These are phyloP conservation scores for Tychaedon coryphoeus DNA, from an alignment of 2,113 vertebrate species.

Conservation along the genomic window DNA sequence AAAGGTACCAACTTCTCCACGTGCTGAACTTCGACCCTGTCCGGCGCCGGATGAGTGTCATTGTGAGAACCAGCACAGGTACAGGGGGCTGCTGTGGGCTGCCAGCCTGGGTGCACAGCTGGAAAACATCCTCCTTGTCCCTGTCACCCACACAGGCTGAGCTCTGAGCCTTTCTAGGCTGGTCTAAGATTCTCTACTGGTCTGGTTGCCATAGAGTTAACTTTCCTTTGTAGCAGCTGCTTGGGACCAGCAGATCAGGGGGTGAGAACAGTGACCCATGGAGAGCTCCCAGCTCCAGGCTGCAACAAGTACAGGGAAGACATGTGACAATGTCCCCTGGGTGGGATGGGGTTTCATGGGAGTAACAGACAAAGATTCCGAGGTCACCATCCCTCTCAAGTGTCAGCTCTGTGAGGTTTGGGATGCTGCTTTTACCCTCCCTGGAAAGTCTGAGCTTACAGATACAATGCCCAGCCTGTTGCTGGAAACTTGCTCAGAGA, in stretches of 20 bases:
- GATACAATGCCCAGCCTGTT: background rate
- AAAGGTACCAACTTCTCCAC: constrained; percentile 91
- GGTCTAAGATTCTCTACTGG: too few relatives aligned
- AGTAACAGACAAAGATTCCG: background rate
- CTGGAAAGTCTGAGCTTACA: background rate
- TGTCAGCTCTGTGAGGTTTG: background rate
- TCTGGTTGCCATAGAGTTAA: background rate
- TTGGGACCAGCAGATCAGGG: background rate
- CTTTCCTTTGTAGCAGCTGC: fast-evolving
- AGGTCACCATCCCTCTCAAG: background rate
- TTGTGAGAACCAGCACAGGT: constrained; percentile 85
- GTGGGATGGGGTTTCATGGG: background rate
- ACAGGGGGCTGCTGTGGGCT: background rate
- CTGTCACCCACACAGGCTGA: background rate
- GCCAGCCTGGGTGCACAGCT: background rate
- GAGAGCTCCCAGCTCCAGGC: background rate
- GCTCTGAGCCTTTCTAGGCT: background rate
- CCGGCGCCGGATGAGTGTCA: constrained; percentile 95
- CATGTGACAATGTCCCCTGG: background rate
- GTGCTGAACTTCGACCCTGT: constrained; percentile 93
- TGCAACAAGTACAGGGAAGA: background rate
- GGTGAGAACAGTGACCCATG: background rate
- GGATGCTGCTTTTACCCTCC: background rate
- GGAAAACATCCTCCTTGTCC: background rate
- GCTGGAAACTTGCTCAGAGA: background rate